phyloP scores from a whole-genome alignment of 2,797 vertebrate species.

The Lepidocolaptes lacrymiger region DNA sequence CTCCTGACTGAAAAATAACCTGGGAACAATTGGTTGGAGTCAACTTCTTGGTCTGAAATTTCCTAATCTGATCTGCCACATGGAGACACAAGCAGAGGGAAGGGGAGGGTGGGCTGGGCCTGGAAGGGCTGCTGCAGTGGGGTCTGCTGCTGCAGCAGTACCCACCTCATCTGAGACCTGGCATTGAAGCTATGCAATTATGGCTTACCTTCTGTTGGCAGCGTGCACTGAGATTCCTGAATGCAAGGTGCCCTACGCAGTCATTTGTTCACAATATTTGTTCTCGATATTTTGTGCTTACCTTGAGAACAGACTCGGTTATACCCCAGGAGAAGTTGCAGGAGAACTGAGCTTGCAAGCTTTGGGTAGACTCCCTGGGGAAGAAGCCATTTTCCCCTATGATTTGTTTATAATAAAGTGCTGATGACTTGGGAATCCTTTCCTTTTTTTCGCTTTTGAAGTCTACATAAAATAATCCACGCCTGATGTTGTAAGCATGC shows the following conservation, averaged over 20 bases:
- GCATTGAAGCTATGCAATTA: not conserved
- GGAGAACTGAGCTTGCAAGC: slow-evolving; percentile 83
- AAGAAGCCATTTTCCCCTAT: slow-evolving; percentile 88
- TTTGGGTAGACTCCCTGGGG: slow-evolving; percentile 55
- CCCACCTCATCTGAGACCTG: not conserved
- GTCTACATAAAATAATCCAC: slow-evolving; percentile 92
- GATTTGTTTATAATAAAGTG: slow-evolving; percentile 87
- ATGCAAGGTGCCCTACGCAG: accelerated
- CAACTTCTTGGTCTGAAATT: not conserved
- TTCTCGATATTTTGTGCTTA: slow-evolving; percentile 46
- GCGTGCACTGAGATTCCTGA: not conserved
- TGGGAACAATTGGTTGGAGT: not conserved
- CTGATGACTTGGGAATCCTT: slow-evolving; percentile 89
- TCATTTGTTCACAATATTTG: not conserved
- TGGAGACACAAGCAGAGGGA: not conserved
- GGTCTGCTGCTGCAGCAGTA: not conserved
- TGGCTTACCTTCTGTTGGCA: not conserved
- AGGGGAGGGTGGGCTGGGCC: accelerated
- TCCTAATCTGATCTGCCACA: not conserved
- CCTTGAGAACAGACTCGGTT: slow-evolving; percentile 90
- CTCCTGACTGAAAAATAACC: slow-evolving; percentile 28
- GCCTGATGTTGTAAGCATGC: slow-evolving; percentile 82
- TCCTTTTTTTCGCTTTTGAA: slow-evolving; percentile 81
- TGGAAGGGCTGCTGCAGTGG: not conserved
- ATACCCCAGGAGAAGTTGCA: slow-evolving; percentile 94